A percentile compares a stretch with the other conserved stretches of the same genome.
Conservation (phyloP, 2,888 invertebrate species). For the Andricus curvator region DNA sequence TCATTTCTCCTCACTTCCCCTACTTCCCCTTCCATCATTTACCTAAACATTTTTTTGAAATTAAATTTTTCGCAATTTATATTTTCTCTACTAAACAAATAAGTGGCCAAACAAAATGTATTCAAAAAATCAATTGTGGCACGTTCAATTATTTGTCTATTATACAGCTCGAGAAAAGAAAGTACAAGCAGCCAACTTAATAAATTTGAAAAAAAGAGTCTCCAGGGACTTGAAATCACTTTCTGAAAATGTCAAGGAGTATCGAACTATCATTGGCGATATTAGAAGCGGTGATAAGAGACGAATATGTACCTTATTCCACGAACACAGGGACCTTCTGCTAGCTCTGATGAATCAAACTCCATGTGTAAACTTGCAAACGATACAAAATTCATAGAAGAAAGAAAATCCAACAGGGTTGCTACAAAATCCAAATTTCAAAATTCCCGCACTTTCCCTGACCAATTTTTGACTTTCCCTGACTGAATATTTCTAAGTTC, state of each 20-base stretch:
- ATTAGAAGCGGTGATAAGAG: conserved; percentile 82
- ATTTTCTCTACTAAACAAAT: too few relatives aligned
- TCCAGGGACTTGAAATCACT: conserved; percentile 81
- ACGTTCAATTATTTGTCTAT: not conserved
- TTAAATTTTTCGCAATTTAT: too few relatives aligned
- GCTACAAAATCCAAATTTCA: too few relatives aligned
- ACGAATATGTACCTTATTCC: conserved; percentile 81
- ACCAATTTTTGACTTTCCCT: too few relatives aligned
- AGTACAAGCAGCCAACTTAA: conserved; percentile 81
- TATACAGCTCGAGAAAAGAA: conserved; percentile 82
- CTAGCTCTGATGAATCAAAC: conserved; percentile 80
- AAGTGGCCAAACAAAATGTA: too few relatives aligned
- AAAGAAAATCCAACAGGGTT: not conserved
- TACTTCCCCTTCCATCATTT: too few relatives aligned
- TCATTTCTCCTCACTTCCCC: too few relatives aligned
- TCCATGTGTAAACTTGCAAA: conserved; percentile 70
- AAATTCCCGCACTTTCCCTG: too few relatives aligned
- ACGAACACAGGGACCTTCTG: conserved; percentile 81
- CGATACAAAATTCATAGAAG: not conserved
- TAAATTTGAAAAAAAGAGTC: conserved; percentile 79
- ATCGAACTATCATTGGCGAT: conserved; percentile 81
- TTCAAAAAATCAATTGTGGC: too few relatives aligned
- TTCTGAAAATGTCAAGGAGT: conserved; percentile 80
- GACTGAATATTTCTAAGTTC: too few relatives aligned
- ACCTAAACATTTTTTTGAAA: too few relatives aligned